phyloP scores from a whole-genome alignment of 2,797 vertebrate genomes.

The Coccyzus lansbergi region DNA sequence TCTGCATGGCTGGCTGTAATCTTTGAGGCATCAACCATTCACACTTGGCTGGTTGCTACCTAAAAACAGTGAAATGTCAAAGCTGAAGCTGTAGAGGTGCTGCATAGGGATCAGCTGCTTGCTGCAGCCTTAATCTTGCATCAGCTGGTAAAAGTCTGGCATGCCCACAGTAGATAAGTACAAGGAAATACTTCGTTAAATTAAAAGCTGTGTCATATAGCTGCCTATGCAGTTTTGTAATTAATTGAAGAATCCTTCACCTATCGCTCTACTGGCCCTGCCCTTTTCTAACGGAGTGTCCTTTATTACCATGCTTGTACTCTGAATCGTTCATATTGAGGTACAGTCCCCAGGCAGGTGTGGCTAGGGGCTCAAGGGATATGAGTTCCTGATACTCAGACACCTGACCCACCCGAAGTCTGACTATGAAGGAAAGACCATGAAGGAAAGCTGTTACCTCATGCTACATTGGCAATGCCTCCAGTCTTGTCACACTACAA shows the following conservation, averaged over 20 bases:
- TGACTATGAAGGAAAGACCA: not conserved
- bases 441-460: not conserved
- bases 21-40: not conserved
- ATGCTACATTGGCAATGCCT: not conserved
- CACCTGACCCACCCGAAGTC: not conserved
- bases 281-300: not conserved
- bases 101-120: not conserved
- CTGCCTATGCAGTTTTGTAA: not conserved
- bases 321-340: not conserved
- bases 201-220: conserved; percentile 22
- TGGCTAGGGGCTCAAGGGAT: not conserved
- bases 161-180: not conserved
- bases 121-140: not conserved
- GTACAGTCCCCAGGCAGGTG: too few relatives aligned
- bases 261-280: not conserved
- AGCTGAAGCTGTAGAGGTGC: not conserved
- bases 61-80: conserved; percentile 16
- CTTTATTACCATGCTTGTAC: not conserved
- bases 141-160: not conserved
- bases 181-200: conserved; percentile 9
- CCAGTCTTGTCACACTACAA: too few relatives aligned
- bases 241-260: not conserved
- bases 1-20: not conserved
- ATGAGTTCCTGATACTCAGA: accelerated
- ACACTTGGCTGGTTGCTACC: not conserved